Evolutionary conservation across 1,140 invertebrate genomes (phyloP).

Genomic region (Metaphire vulgaris): DNA sequence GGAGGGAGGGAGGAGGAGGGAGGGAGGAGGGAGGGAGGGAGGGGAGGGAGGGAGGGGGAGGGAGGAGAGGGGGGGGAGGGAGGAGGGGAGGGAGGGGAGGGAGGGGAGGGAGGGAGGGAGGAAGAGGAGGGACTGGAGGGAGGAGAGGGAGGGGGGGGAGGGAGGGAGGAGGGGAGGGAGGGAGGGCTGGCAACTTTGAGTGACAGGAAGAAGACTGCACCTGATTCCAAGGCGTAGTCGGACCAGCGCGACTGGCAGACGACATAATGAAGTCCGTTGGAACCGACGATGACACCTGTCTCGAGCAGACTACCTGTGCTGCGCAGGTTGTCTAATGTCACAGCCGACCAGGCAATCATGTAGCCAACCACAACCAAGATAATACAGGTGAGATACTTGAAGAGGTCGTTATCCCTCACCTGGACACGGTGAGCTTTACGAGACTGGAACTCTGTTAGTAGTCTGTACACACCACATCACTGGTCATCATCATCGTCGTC

Average conservation of each 20-base stretch:
- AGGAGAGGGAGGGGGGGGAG: not conserved
- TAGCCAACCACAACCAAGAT: slow-evolving; percentile 71
- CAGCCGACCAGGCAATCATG: slow-evolving; percentile 74
- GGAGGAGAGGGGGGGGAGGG: not conserved
- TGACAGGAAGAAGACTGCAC: slow-evolving; percentile 44
- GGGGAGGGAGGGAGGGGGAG: not conserved
- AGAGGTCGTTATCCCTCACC: slow-evolving; percentile 72
- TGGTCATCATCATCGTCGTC: too few species aligned
- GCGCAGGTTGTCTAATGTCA: slow-evolving; percentile 52
- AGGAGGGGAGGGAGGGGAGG: not conserved
- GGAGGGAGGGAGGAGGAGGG: not conserved
- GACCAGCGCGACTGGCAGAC: slow-evolving; percentile 71
- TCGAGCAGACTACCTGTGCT: slow-evolving; percentile 40
- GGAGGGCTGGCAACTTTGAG: too few species aligned
- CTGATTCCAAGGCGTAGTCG: slow-evolving; percentile 77
- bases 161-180: not conserved
- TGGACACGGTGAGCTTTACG: slow-evolving; percentile 82
- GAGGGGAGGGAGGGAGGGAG: not conserved
- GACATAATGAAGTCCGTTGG: slow-evolving; percentile 55
- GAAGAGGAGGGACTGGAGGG: not conserved
- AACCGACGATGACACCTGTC: slow-evolving; percentile 46
- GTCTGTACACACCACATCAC: too few species aligned
- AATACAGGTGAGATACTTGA: slow-evolving; percentile 71
- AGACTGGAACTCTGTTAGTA: slow-evolving; percentile 63
- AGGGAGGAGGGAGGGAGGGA: not conserved